Evolutionary conservation across 2,113 vertebrate species (phyloP).

Genomic region (Anser cygnoides): DNA sequence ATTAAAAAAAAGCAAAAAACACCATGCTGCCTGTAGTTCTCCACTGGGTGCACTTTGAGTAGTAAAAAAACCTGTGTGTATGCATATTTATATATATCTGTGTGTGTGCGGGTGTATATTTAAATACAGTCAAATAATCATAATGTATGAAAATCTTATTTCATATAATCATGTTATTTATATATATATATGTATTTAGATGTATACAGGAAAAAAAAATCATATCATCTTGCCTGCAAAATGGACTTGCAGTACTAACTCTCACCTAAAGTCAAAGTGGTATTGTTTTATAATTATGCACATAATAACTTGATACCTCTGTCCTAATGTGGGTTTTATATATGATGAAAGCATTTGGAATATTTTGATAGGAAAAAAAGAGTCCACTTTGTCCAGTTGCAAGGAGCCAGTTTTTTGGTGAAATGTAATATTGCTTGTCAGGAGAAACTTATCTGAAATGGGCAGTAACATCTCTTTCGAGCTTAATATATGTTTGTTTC

Average conservation of each 20-base stretch:
- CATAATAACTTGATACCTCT: background rate
- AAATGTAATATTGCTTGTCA: background rate
- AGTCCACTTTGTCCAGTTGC: background rate
- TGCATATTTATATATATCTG: background rate
- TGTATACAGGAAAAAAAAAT: background rate
- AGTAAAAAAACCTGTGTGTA: background rate
- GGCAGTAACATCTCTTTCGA: background rate
- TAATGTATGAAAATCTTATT: background rate
- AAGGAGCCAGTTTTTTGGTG: background rate
- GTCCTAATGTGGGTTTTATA: background rate
- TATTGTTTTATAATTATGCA: background rate
- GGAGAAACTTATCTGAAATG: background rate
- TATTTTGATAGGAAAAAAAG: background rate
- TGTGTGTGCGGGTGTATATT: background rate
- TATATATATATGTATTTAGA: too few relatives aligned
- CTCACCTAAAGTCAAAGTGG: background rate
- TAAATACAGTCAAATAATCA: background rate
- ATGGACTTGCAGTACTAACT: background rate
- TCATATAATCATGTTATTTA: background rate
- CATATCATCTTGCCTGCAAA: background rate
- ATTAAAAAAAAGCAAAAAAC: background rate
- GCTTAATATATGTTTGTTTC: constrained; percentile 13
- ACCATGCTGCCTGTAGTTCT: background rate
- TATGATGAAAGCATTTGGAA: background rate
- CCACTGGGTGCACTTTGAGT: background rate